Conservation (phyloP, 1,140 invertebrate species). For the Hestina assimilis region DNA sequence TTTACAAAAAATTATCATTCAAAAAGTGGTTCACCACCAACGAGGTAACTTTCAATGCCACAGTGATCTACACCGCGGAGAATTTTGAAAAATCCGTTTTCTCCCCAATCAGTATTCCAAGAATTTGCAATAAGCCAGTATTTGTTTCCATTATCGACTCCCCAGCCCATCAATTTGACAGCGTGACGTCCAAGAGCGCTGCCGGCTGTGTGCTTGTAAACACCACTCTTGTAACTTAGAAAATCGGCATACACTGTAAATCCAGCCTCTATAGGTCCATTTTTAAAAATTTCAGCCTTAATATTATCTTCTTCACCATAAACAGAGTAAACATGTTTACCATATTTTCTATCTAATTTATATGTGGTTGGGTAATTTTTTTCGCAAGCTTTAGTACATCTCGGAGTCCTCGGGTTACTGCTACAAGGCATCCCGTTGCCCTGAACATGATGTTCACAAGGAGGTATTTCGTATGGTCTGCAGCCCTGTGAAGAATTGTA, state of each 20-base stretch:
- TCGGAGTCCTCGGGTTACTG: conserved; percentile 85
- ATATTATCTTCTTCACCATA: conserved; percentile 84
- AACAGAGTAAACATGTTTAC: conserved; percentile 86
- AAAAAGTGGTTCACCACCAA: conserved; percentile 85
- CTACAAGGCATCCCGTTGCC: conserved; percentile 86
- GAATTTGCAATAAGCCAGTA: conserved; percentile 97
- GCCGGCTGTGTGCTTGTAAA: conserved; percentile 90
- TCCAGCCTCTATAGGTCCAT: conserved; percentile 94
- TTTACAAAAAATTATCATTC: conserved; percentile 13
- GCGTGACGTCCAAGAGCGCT: conserved; percentile 91
- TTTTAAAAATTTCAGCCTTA: conserved; percentile 89
- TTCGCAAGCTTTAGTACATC: conserved; percentile 86
- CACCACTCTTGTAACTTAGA: conserved; percentile 90
- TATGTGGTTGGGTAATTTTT: conserved; percentile 85
- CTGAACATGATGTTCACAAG: conserved; percentile 94
- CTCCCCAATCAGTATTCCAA: conserved; percentile 95
- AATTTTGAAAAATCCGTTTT: conserved; percentile 93
- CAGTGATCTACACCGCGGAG: conserved; percentile 91
- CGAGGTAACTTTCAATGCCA: conserved; percentile 90
- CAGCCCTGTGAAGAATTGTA: conserved; percentile 89
- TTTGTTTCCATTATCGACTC: conserved; percentile 86
- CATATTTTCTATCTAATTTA: conserved; percentile 87
- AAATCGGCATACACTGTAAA: conserved; percentile 95
- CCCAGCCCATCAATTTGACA: conserved; percentile 93
- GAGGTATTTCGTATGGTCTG: conserved; percentile 89